Percentiles rank a stretch among this genome's conserved stretches.
These are phyloP conservation scores for Holacanthella duospinosa DNA, from an alignment of 2,888 invertebrate species.

Conservation along the genomic window DNA sequence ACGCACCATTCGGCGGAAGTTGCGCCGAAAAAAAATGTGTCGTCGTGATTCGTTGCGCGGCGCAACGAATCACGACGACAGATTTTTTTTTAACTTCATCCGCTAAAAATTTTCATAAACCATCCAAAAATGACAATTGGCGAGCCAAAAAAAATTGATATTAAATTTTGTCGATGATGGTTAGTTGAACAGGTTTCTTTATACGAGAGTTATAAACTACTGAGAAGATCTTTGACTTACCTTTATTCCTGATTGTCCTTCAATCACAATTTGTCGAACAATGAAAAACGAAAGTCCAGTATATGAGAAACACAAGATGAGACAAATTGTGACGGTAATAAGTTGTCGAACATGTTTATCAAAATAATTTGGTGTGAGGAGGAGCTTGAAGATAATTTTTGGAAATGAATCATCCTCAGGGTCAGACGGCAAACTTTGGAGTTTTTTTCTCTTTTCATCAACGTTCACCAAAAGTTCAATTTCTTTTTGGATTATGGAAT, in stretches of 20 bases:
- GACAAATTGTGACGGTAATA: slow-evolving; percentile 9
- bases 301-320: slow-evolving; percentile 20
- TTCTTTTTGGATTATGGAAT: background rate
- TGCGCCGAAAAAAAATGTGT: too few species aligned
- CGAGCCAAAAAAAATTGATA: too few species aligned
- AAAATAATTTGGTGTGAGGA: slow-evolving; percentile 21
- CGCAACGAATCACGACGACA: too few species aligned
- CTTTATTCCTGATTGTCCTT: slow-evolving; percentile 27
- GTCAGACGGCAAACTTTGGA: too few species aligned
- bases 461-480: background rate
- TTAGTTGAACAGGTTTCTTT: too few species aligned
- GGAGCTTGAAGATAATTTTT: slow-evolving; percentile 12
- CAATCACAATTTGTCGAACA: slow-evolving; percentile 27
- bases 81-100: too few species aligned
- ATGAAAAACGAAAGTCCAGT: slow-evolving; percentile 26
- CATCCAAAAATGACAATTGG: too few species aligned
- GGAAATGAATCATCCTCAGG: slow-evolving; percentile 8
- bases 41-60: too few species aligned
- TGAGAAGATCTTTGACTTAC: slow-evolving; percentile 9
- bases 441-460: background rate
- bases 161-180: too few species aligned
- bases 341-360: slow-evolving; percentile 8
- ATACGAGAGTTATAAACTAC: background rate
- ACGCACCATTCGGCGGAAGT: too few species aligned
- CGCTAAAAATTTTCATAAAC: too few species aligned